These are phyloP conservation scores for Bufo bufo DNA, from an alignment of 2,113 vertebrate genomes.

Conservation along the genomic window DNA sequence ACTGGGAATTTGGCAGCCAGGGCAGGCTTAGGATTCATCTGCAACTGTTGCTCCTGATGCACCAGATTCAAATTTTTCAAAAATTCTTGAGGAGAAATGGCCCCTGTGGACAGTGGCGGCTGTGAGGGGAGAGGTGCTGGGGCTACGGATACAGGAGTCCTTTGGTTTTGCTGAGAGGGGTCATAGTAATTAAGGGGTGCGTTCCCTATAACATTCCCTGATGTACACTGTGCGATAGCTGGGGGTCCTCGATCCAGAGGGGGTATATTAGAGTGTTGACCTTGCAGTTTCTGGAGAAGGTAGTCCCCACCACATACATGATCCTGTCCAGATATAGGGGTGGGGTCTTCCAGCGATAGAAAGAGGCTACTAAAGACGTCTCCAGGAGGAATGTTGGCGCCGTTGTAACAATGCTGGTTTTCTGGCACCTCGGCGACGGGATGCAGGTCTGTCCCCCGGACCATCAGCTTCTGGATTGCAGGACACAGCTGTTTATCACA, in stretches of 20 bases:
- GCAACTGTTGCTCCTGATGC: constrained; percentile 84
- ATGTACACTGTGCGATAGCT: constrained; percentile 47
- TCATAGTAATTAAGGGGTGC: constrained; percentile 71
- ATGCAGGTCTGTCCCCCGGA: constrained; percentile 75
- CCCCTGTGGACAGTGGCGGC: constrained; percentile 65
- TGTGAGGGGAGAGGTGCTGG: constrained; percentile 60
- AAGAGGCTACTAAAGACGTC: constrained; percentile 77
- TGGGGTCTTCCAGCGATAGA: constrained; percentile 63
- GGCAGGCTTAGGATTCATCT: constrained; percentile 66
- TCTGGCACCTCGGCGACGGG: constrained; percentile 82
- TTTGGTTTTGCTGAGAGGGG: constrained; percentile 62
- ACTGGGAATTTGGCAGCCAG: constrained; percentile 84
- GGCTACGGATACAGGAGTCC: constrained; percentile 61
- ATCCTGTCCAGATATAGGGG: constrained; percentile 41
- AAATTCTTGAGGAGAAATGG: constrained; percentile 85
- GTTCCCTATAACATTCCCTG: not conserved
- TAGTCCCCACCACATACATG: constrained; percentile 61
- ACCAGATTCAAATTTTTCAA: constrained; percentile 86
- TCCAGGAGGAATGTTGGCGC: constrained; percentile 50
- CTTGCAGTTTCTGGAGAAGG: constrained; percentile 67
- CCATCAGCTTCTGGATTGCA: constrained; percentile 91
- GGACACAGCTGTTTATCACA: constrained; percentile 79
- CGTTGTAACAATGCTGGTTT: constrained; percentile 75
- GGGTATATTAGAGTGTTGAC: not conserved
- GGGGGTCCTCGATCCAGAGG: constrained; percentile 55